These are phyloP conservation scores for Aphelenchoides besseyi DNA, from an alignment of 1,140 invertebrate species.

Conservation along the genomic window DNA sequence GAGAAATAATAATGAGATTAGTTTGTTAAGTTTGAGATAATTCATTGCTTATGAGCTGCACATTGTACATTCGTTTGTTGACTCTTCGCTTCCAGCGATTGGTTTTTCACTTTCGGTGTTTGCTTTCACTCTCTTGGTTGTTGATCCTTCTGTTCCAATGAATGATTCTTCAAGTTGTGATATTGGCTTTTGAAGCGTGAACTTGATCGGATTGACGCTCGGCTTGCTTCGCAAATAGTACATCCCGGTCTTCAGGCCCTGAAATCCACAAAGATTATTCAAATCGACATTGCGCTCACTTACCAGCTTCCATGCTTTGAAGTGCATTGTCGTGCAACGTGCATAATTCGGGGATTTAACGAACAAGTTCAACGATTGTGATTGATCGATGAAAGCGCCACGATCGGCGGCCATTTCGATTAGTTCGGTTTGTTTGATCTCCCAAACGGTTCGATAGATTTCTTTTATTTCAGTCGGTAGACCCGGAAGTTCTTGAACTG, in stretches of 20 bases:
- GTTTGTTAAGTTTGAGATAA: not conserved
- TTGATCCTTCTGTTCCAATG: no score
- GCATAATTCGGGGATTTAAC: conserved; percentile 88
- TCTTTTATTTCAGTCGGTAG: conserved; percentile 85
- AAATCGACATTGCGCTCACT: conserved; percentile 20
- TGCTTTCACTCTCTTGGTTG: not conserved
- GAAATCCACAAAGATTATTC: conserved; percentile 27
- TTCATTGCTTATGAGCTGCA: not conserved
- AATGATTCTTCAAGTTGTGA: conserved; percentile 15
- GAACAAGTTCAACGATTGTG: conserved; percentile 93
- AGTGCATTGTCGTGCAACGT: conserved; percentile 94
- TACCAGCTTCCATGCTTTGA: conserved; percentile 91
- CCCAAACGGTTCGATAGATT: conserved; percentile 98
- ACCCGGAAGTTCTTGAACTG: conserved; percentile 81
- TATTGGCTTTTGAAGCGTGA: conserved; percentile 69
- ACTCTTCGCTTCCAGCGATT: not conserved
- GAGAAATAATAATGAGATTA: no score
- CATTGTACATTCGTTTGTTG: not conserved
- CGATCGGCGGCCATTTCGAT: conserved; percentile 96
- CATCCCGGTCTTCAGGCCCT: conserved; percentile 97
- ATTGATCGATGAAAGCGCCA: conserved; percentile 96
- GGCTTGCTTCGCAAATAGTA: conserved; percentile 96
- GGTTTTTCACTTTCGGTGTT: not conserved
- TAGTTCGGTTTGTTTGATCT: conserved; percentile 87
- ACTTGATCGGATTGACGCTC: conserved; percentile 90